phyloP scores from a whole-genome alignment of 2,888 invertebrate genomes.

The Notocelia uddmanniana region DNA sequence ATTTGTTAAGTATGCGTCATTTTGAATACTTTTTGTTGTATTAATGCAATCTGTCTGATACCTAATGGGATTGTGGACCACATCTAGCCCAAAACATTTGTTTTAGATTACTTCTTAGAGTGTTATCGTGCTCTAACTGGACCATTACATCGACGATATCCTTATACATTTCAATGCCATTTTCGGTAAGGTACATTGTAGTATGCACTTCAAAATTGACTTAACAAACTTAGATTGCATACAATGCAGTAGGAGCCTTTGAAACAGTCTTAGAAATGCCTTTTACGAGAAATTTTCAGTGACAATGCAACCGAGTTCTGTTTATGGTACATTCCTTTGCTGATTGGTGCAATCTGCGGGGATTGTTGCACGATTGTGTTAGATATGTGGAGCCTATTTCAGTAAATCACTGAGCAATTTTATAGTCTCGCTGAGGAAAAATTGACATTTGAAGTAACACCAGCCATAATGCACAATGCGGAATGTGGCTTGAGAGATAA shows the following conservation, averaged over 20 bases:
- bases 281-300: conserved; percentile 7
- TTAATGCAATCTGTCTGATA: not conserved
- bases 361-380: conserved; percentile 35
- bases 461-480: not conserved
- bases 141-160: not conserved
- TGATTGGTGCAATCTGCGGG: conserved; percentile 42
- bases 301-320: conserved; percentile 30
- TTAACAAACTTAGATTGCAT: no score
- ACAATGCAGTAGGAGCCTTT: not conserved
- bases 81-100: not conserved
- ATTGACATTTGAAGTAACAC: conserved; percentile 23
- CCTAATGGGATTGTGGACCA: not conserved
- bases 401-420: conserved; percentile 42
- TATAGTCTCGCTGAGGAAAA: conserved; percentile 23
- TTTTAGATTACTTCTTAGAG: not conserved
- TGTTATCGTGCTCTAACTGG: not conserved
- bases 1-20: not conserved
- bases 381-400: conserved; percentile 38
- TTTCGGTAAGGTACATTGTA: not conserved
- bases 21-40: not conserved
- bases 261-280: not conserved
- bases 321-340: conserved; percentile 36
- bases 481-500: not conserved
- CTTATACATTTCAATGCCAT: not conserved
- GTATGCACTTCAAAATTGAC: no score